Percentiles rank a stretch among this genome's conserved stretches.
Conservation (phyloP, 2,113 vertebrate genomes). For the Tychaedon coryphoeus region DNA sequence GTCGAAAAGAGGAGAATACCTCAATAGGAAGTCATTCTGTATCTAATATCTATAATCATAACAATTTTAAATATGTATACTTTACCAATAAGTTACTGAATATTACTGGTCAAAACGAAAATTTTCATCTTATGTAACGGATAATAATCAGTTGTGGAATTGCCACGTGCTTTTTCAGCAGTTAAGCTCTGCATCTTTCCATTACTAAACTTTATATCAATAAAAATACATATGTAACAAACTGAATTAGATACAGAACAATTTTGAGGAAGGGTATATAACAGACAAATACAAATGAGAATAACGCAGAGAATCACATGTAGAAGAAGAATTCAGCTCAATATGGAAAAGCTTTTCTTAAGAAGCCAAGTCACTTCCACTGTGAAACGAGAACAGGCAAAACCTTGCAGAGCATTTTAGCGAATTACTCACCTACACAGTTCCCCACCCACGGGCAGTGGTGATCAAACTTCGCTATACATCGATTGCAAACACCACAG, state of each 20-base stretch:
- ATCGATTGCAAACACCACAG: conserved; percentile 96
- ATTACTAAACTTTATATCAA: neutral
- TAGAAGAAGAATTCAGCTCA: neutral
- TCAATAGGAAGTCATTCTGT: neutral
- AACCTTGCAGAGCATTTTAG: neutral
- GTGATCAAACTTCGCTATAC: conserved; percentile 98
- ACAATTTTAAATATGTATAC: neutral
- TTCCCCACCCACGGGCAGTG: conserved; percentile 99
- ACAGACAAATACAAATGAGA: neutral
- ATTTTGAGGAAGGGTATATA: neutral
- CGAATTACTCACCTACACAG: conserved; percentile 89
- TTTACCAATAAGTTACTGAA: neutral
- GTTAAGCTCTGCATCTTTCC: neutral
- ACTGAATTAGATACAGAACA: neutral
- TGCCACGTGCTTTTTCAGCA: neutral
- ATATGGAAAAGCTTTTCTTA: neutral
- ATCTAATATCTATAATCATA: neutral
- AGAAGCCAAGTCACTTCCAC: neutral
- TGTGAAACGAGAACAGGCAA: neutral
- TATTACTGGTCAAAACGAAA: neutral
- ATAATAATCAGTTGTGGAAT: neutral
- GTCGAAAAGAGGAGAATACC: neutral
- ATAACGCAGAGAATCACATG: neutral
- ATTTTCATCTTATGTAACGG: neutral
- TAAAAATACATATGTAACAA: neutral